These are phyloP conservation scores for Drosophila sp. DNA, from an alignment of 1,140 invertebrate species.

Conservation along the genomic window DNA sequence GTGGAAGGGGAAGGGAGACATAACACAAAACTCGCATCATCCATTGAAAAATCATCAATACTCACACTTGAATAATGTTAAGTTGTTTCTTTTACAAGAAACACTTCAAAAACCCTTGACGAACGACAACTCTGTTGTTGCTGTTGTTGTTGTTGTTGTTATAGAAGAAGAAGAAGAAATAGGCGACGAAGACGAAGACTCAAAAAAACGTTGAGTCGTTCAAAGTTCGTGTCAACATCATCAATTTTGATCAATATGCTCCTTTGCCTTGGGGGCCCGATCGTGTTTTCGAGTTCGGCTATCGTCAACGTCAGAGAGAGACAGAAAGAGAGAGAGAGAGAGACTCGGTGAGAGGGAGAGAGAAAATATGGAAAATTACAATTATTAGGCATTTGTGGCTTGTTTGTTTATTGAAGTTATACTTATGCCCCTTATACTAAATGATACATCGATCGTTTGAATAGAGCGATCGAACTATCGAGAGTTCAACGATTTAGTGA, in stretches of 20 bases:
- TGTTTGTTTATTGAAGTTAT: slow-evolving; percentile 81
- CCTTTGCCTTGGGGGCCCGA: slow-evolving; percentile 52
- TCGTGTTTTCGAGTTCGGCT: slow-evolving; percentile 55
- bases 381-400: slow-evolving; percentile 79
- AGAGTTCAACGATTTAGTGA: slow-evolving; percentile 28
- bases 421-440: slow-evolving; percentile 46
- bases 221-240: slow-evolving; percentile 82
- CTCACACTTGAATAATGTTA: slow-evolving; percentile 68
- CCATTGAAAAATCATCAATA: slow-evolving; percentile 45
- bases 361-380: slow-evolving; percentile 77
- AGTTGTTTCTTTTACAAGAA: slow-evolving; percentile 64
- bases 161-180: slow-evolving; percentile 23
- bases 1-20: not conserved
- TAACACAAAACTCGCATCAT: slow-evolving; percentile 2
- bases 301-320: slow-evolving; percentile 33
- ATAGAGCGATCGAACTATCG: slow-evolving; percentile 65
- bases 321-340: not conserved
- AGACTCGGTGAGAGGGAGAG: not conserved
- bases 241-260: slow-evolving; percentile 80
- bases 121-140: not conserved
- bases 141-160: not conserved
- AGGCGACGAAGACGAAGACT: slow-evolving; percentile 40
- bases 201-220: slow-evolving; percentile 50
- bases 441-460: slow-evolving; percentile 73
- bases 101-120: slow-evolving; percentile 68